These are phyloP conservation scores for Macaria liturata DNA, from an alignment of 2,888 invertebrate genomes.

Conservation along the genomic window DNA sequence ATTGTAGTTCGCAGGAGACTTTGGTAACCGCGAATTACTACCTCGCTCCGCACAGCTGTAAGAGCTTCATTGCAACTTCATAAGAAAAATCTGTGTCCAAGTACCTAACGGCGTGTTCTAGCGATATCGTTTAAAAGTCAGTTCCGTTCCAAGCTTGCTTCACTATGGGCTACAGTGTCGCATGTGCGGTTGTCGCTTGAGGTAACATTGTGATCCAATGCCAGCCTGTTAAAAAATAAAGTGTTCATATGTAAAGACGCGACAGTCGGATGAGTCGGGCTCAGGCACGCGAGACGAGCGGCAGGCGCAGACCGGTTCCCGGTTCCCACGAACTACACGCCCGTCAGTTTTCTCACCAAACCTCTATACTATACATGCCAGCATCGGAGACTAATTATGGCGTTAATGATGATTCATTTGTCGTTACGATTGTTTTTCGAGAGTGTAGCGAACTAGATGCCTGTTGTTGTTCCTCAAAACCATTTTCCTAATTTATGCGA, in stretches of 20 bases:
- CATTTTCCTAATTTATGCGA: not conserved
- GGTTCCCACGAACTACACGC: conserved; percentile 20
- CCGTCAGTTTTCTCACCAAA: conserved; percentile 14
- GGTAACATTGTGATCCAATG: no score
- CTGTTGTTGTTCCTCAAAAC: not conserved
- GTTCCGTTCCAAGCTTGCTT: no score
- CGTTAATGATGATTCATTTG: not conserved
- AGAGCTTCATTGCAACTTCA: no score
- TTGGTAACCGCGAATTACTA: no score
- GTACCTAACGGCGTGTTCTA: no score
- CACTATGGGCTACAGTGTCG: no score
- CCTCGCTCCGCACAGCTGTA: no score
- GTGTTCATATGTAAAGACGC: not conserved
- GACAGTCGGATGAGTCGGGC: not conserved
- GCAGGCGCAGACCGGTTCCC: conserved; percentile 16
- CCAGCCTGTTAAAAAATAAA: not conserved
- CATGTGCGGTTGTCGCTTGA: no score
- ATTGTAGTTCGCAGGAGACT: no score
- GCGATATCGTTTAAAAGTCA: no score
- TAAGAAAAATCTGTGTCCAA: no score
- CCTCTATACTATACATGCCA: conserved; percentile 4
- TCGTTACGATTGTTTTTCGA: not conserved
- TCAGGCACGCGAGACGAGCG: conserved; percentile 25
- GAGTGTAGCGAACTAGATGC: not conserved
- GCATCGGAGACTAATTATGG: not conserved